Conservation (phyloP, 2,797 vertebrate species). For the Novumbra hubbsi region DNA sequence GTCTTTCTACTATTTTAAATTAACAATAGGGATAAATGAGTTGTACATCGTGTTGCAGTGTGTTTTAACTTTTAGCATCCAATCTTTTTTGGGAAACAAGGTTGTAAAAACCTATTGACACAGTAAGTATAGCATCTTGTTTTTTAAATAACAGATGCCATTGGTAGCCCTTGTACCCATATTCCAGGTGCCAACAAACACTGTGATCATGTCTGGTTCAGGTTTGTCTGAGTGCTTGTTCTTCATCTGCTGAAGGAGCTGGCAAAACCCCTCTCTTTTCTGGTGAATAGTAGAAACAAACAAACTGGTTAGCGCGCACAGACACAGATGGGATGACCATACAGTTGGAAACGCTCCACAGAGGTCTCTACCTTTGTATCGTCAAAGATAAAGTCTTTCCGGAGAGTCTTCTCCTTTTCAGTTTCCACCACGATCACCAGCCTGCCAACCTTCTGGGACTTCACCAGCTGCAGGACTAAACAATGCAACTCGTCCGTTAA, state of each 20-base stretch:
- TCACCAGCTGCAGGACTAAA: slow-evolving; percentile 93
- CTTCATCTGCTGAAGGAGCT: slow-evolving; percentile 98
- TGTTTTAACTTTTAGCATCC: too few relatives aligned
- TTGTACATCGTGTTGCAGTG: too few relatives aligned
- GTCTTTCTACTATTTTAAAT: too few relatives aligned
- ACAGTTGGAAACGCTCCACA: neutral
- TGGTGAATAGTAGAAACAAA: slow-evolving; percentile 54
- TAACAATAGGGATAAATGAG: too few relatives aligned
- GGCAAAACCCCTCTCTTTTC: slow-evolving; percentile 98
- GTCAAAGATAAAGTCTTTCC: slow-evolving; percentile 91
- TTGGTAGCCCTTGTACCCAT: slow-evolving; percentile 85
- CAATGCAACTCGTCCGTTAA: neutral
- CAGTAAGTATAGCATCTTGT: neutral
- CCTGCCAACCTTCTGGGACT: slow-evolving; percentile 92
- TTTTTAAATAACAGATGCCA: neutral
- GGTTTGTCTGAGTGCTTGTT: slow-evolving; percentile 94
- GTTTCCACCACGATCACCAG: slow-evolving; percentile 87
- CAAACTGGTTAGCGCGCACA: neutral
- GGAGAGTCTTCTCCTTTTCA: slow-evolving; percentile 89
- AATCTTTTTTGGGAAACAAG: too few relatives aligned
- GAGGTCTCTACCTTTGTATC: slow-evolving; percentile 84
- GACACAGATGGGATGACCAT: neutral
- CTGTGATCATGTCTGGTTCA: slow-evolving; percentile 96
- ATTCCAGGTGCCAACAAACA: slow-evolving; percentile 99
- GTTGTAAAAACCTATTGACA: neutral